These are phyloP conservation scores for Sardinella longiceps DNA, from an alignment of 2,797 vertebrate species.

Conservation along the genomic window DNA sequence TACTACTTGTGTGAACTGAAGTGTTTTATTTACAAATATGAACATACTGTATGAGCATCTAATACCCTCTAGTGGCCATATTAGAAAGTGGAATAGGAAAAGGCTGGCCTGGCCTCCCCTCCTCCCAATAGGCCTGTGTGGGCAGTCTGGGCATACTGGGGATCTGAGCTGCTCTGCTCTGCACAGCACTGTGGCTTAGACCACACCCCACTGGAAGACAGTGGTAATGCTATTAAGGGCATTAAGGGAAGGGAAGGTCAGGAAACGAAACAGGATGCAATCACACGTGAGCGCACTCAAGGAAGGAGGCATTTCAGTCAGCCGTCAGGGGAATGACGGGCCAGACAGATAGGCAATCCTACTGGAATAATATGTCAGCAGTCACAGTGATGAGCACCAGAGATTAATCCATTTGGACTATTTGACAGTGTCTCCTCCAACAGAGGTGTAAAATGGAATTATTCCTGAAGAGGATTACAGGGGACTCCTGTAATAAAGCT, in stretches of 20 bases:
- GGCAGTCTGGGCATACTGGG: not conserved
- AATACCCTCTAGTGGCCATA: slow-evolving; percentile 8
- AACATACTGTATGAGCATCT: not conserved
- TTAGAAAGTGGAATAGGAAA: not conserved
- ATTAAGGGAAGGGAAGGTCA: slow-evolving; percentile 12
- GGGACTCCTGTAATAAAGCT: not conserved
- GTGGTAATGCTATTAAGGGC: slow-evolving; percentile 17
- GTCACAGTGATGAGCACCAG: not conserved
- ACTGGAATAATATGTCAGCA: not conserved
- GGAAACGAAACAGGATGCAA: not conserved
- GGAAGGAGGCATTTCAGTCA: not conserved
- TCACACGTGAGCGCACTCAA: slow-evolving; percentile 12
- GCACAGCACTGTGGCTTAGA: not conserved
- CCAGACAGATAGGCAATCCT: not conserved
- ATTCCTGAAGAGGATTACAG: not conserved
- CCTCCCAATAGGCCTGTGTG: not conserved
- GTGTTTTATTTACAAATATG: too few relatives aligned
- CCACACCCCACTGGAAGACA: not conserved
- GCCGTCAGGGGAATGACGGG: not conserved
- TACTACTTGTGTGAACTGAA: too few relatives aligned
- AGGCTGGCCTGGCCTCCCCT: not conserved
- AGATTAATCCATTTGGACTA: not conserved
- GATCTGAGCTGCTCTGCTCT: not conserved
- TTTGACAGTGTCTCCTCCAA: not conserved
- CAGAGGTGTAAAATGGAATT: slow-evolving; percentile 2